These are phyloP conservation scores for Harpagus bidentatus DNA, from an alignment of 2,113 vertebrate species.

Conservation along the genomic window DNA sequence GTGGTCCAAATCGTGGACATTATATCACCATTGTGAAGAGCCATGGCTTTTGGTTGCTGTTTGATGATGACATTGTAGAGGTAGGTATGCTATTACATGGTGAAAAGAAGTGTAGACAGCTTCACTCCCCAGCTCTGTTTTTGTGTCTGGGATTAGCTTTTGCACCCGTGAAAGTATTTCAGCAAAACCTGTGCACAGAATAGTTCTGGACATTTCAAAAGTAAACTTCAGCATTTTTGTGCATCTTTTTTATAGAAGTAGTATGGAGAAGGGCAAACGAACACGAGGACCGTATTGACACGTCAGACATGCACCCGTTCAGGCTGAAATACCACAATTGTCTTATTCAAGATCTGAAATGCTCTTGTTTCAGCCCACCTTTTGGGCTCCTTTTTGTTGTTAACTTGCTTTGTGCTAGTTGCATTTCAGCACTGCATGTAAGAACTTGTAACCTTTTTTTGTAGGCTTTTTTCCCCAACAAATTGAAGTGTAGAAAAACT, in stretches of 20 bases:
- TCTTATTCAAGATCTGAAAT: background rate
- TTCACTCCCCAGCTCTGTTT: background rate
- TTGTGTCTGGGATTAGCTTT: background rate
- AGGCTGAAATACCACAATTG: background rate
- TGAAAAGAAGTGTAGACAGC: background rate
- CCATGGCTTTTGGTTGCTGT: slow-evolving; percentile 91
- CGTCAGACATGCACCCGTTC: background rate
- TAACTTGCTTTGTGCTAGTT: background rate
- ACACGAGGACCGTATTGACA: background rate
- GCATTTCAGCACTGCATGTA: background rate
- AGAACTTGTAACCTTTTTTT: background rate
- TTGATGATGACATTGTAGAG: slow-evolving; percentile 92
- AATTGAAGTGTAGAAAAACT: background rate
- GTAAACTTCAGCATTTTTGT: background rate
- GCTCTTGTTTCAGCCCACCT: background rate
- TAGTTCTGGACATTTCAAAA: background rate
- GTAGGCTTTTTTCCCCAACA: background rate
- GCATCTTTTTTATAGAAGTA: accelerated
- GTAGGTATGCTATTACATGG: slow-evolving; percentile 28
- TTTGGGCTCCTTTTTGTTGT: background rate
- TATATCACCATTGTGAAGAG: slow-evolving; percentile 95
- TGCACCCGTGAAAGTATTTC: background rate
- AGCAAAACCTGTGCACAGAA: background rate
- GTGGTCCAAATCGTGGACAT: slow-evolving; percentile 90
- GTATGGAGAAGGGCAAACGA: background rate